Evolutionary conservation across 2,888 invertebrate genomes (phyloP).

Genomic region (Aleiodes alternator): DNA sequence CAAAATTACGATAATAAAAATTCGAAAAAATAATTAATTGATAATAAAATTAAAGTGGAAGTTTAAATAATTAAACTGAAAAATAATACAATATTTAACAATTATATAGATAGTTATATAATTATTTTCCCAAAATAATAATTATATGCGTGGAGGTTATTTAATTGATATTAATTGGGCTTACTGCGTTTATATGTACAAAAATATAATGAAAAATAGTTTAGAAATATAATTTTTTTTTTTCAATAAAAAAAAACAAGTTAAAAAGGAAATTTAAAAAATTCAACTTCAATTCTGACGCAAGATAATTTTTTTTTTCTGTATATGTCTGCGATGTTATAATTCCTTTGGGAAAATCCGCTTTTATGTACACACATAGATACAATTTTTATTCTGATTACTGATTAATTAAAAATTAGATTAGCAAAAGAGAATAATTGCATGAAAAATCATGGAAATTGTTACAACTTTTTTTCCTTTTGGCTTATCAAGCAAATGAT

Average conservation of each 20-base stretch:
- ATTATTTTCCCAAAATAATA: constrained; percentile 28
- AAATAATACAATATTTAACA: constrained; percentile 28
- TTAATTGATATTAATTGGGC: constrained; percentile 20
- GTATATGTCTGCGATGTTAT: not conserved
- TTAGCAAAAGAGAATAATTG: too few relatives aligned
- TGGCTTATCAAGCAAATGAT: too few relatives aligned
- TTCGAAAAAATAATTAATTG: not conserved
- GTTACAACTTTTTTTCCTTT: too few relatives aligned
- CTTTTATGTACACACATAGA: not conserved
- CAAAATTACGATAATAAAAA: too few relatives aligned
- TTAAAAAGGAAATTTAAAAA: not conserved
- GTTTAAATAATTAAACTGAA: constrained; percentile 23
- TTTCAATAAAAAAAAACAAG: constrained; percentile 46
- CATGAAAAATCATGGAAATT: too few relatives aligned
- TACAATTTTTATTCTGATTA: constrained; percentile 15
- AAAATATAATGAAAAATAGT: constrained; percentile 14
- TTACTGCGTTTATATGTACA: constrained; percentile 17
- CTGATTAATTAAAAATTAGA: too few relatives aligned
- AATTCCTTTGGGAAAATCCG: not conserved
- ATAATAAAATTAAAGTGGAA: constrained; percentile 20
- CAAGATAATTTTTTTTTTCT: not conserved
- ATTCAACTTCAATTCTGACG: not conserved
- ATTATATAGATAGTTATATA: constrained; percentile 32
- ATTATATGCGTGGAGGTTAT: constrained; percentile 14
- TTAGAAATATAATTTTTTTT: constrained; percentile 33